phyloP scores from a whole-genome alignment of 2,113 vertebrate species.

The Psittacara wagleri region DNA sequence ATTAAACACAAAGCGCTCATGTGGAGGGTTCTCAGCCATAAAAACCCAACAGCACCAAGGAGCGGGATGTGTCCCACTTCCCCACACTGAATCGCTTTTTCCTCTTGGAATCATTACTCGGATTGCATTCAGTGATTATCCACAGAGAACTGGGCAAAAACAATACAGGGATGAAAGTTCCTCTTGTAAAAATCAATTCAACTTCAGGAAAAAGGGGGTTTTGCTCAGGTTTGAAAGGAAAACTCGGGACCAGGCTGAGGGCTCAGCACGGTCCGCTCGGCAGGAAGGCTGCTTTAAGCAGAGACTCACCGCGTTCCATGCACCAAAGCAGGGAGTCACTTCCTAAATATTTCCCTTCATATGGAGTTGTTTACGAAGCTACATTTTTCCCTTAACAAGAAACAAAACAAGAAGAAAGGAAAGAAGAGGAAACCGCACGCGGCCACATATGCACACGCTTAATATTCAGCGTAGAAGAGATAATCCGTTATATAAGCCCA shows the following conservation, averaged over 20 bases:
- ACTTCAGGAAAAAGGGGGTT: background rate
- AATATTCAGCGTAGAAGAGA: slow-evolving; percentile 55
- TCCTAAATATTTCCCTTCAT: slow-evolving; percentile 57
- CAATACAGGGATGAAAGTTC: background rate
- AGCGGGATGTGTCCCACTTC: background rate
- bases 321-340: slow-evolving; percentile 23
- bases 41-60: background rate
- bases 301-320: background rate
- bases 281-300: background rate
- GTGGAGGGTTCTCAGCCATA: background rate
- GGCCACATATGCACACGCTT: slow-evolving; percentile 44
- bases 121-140: background rate
- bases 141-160: background rate
- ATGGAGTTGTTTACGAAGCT: slow-evolving; percentile 53
- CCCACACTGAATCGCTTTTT: background rate
- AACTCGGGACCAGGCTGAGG: background rate
- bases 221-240: background rate
- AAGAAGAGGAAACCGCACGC: background rate
- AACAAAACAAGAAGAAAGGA: background rate
- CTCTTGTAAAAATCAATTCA: background rate
- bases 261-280: background rate
- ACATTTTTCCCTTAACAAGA: background rate
- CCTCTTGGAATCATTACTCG: background rate
- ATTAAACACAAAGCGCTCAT: background rate
- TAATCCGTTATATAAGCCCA: slow-evolving; percentile 73